Evolutionary conservation across 2,888 invertebrate genomes (phyloP).

Genomic region (Aporophyla nigra): DNA sequence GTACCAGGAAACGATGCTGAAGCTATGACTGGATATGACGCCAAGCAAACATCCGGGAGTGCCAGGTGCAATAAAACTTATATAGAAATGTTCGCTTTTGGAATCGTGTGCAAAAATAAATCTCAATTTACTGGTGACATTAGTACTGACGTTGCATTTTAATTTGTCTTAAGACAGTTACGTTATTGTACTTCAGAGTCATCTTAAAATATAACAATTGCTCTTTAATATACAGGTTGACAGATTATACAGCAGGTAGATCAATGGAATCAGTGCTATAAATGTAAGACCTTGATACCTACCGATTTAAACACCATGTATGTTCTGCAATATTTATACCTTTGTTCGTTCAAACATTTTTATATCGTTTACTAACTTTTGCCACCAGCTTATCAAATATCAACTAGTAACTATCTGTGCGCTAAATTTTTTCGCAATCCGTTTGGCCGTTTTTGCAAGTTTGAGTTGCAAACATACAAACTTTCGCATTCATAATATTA

Average conservation of each 20-base stretch:
- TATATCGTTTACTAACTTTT: no score
- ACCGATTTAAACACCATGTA: neutral
- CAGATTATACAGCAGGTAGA: no score
- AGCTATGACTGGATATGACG: slow-evolving; percentile 12
- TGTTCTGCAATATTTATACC: neutral
- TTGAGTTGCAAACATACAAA: no score
- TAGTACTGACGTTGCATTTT: neutral
- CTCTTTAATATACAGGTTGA: neutral
- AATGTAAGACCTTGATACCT: neutral
- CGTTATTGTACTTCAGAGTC: neutral
- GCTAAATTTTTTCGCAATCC: no score
- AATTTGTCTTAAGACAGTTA: neutral
- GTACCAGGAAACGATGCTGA: slow-evolving; percentile 25
- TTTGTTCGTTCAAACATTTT: no score
- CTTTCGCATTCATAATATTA: no score
- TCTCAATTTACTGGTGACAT: neutral
- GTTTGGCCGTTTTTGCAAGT: no score
- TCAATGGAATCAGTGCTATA: neutral
- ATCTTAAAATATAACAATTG: neutral
- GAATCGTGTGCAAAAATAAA: slow-evolving; percentile 19
- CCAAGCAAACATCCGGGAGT: slow-evolving; percentile 20
- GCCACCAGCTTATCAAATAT: no score
- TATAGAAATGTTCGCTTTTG: slow-evolving; percentile 11
- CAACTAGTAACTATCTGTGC: no score
- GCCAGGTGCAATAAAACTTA: slow-evolving; percentile 47